Evolutionary conservation across 2,888 invertebrate genomes (phyloP).

Genomic region (Drosophila monieri): DNA sequence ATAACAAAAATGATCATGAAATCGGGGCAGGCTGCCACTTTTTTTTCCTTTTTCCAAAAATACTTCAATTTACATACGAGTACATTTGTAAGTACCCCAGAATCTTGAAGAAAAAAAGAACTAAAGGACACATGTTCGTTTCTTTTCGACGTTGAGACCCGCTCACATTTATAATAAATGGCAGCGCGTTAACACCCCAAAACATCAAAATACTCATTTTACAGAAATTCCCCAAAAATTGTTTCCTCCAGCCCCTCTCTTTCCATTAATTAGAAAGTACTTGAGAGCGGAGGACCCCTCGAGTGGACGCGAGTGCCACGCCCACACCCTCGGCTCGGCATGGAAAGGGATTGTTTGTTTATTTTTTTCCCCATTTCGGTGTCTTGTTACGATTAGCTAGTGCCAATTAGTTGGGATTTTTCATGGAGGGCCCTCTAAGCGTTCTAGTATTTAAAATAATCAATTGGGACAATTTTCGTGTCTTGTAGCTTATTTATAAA

Average conservation of each 20-base stretch:
- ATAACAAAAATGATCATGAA: constrained; percentile 42
- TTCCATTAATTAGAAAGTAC: constrained; percentile 73
- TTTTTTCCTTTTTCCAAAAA: constrained; percentile 35
- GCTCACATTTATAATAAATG: constrained; percentile 70
- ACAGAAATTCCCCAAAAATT: constrained; percentile 71
- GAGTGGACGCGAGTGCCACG: constrained; percentile 26
- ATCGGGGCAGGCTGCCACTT: constrained; percentile 30
- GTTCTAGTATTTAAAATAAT: constrained; percentile 1
- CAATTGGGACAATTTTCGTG: constrained; percentile 10
- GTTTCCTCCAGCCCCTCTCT: constrained; percentile 5
- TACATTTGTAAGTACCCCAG: constrained; percentile 26
- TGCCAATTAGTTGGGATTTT: constrained; percentile 36
- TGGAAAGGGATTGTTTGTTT: constrained; percentile 61
- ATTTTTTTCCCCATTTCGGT: constrained; percentile 47
- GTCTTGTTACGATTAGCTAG: constrained; percentile 40
- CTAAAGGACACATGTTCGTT: constrained; percentile 23
- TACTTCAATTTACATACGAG: constrained; percentile 32
- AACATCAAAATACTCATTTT: constrained; percentile 69
- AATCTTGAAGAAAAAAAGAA: constrained; percentile 3
- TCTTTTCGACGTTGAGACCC: constrained; percentile 24
- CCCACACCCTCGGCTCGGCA: constrained; percentile 37
- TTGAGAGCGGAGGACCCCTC: constrained; percentile 45
- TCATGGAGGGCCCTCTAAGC: not conserved
- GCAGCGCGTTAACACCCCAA: constrained; percentile 81
- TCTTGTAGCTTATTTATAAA: constrained; percentile 2